phyloP scores from a whole-genome alignment of 2,888 invertebrate species.

The Rhagophthalmus giganteus region DNA sequence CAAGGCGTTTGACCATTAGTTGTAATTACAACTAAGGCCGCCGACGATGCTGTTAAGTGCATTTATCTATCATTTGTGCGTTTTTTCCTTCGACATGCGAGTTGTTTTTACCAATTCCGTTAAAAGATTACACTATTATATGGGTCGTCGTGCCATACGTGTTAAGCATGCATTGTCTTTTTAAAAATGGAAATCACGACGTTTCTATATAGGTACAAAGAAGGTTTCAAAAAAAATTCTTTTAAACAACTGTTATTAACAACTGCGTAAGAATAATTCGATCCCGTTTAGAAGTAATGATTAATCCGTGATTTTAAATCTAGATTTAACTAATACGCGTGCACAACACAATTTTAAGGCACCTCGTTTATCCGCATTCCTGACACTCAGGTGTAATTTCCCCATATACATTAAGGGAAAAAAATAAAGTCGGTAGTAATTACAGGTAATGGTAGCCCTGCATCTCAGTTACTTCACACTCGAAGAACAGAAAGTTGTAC shows the following conservation, averaged over 20 bases:
- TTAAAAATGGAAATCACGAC: too few species aligned
- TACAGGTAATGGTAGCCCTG: conserved; percentile 20
- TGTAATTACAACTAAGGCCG: conserved; percentile 7
- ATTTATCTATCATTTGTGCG: conserved; percentile 5
- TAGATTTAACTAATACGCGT: not conserved
- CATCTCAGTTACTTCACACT: conserved; percentile 18
- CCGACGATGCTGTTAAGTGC: not conserved
- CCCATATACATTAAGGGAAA: conserved; percentile 9
- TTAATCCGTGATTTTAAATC: not conserved
- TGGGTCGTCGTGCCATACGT: not conserved
- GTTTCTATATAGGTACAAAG: too few species aligned
- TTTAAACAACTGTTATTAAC: too few species aligned
- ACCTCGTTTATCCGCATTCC: conserved; percentile 22
- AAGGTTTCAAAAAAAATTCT: too few species aligned
- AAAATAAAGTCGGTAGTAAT: conserved; percentile 14
- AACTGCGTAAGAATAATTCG: not conserved
- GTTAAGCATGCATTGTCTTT: too few species aligned
- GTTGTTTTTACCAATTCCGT: not conserved
- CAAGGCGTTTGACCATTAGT: conserved; percentile 4
- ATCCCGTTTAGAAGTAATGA: not conserved
- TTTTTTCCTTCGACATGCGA: too few species aligned
- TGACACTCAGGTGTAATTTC: conserved; percentile 11
- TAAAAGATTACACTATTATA: not conserved
- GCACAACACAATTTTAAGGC: not conserved
- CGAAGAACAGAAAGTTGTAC: not conserved